A percentile compares a stretch with the other conserved stretches of the same genome.
phyloP scores from a whole-genome alignment of 1,140 invertebrate species.

The Anastatus disparis region DNA sequence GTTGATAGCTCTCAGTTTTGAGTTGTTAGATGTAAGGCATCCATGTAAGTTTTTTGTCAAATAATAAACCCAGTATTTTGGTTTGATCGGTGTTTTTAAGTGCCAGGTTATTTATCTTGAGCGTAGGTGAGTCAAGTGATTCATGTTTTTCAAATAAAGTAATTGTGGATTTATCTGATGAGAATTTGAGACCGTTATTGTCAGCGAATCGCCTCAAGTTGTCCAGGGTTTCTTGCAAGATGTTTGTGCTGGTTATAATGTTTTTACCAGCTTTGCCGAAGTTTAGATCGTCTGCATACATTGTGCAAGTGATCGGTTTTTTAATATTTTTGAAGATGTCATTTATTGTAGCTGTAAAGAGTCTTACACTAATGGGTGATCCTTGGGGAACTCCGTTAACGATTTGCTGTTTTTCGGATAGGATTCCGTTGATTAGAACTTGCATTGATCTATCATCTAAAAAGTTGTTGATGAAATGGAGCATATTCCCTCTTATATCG shows the following conservation, averaged over 20 bases:
- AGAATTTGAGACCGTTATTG: not conserved
- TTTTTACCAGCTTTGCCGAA: not conserved
- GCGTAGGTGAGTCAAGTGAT: too few relatives aligned
- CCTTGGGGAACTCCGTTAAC: slow-evolving; percentile 13
- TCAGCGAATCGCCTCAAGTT: not conserved
- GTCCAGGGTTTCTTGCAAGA: not conserved
- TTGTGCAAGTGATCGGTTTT: not conserved
- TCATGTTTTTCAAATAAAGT: not conserved
- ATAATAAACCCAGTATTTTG: not conserved
- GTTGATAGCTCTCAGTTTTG: not conserved
- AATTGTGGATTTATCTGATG: not conserved
- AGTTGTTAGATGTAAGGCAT: not conserved
- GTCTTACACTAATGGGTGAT: not conserved
- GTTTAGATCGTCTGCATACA: not conserved
- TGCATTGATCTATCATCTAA: slow-evolving; percentile 25
- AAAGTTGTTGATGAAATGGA: slow-evolving; percentile 35
- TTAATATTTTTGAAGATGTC: not conserved
- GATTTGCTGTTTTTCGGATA: not conserved
- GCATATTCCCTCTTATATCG: slow-evolving; percentile 36
- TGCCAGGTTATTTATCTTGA: not conserved
- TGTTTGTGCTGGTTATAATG: not conserved
- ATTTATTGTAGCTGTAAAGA: slow-evolving; percentile 1
- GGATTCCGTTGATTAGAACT: not conserved
- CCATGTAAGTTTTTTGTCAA: not conserved
- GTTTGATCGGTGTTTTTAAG: not conserved